Base-by-base conservation (phyloP, 1,140 invertebrate species). In the Brachystomella parvula region DNA sequence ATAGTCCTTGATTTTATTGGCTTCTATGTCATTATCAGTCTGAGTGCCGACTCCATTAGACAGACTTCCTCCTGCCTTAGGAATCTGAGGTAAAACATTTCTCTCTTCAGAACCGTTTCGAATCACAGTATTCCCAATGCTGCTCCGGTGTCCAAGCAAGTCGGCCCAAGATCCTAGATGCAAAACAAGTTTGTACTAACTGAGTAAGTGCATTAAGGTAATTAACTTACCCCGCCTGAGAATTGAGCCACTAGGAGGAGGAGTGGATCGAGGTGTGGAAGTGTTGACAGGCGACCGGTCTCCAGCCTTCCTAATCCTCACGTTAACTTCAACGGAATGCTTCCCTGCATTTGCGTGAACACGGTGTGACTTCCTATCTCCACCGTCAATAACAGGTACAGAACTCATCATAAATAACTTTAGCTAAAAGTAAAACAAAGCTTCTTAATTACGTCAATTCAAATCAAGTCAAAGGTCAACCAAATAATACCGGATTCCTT, bases 311-410 rank as follows among this genome's bases (percentile, higher is more conserved):
- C 49, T 53, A 53, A 53, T 53, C 6, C 49, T 12, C 12, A 53
- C 49, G 24, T 53, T 53, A 3, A 53, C 49, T 26, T 53, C 49
- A 17, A 53, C 49, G 24, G 49, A 53, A 53, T 53, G 49, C 21
- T 53, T 53, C 21, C 49, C 49, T 17, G 15, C 49, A 53, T 53
- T 53, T 26, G 49, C 21, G 15, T 6, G 3, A 3, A 53, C 24
- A 12, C 49, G 49, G 12, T 53, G 49, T 19, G 12, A 12, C 24
- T 53, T 39, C 6, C 24, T 12, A 24, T 26, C 49, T 53, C 49
- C 49, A 19, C n/a, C n/a, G n/a, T n/a, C n/a, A n/a, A n/a, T n/a
- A n/a, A n/a, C n/a, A n/a, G n/a, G n/a, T n/a, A n/a, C n/a, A n/a
- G n/a, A n/a, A n/a, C n/a, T n/a, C n/a, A n/a, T n/a, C n/a, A n/a